Evolutionary conservation across 2,888 invertebrate species (phyloP).

Genomic region (Drosophila sordidula): DNA sequence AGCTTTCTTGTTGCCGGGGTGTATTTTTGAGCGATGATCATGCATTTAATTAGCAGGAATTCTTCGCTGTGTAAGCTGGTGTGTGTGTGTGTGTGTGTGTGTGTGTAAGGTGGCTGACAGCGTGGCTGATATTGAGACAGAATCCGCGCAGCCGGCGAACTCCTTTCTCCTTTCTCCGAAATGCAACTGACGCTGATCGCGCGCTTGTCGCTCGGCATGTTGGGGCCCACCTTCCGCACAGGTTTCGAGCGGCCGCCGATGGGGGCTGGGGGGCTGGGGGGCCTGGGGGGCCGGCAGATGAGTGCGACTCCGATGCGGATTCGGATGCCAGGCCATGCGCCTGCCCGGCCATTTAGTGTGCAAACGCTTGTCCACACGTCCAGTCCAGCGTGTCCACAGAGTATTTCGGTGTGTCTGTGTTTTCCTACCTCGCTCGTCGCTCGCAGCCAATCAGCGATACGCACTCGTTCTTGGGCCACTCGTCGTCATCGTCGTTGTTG

Average conservation of each 20-base stretch:
- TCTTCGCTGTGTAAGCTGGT: conserved; percentile 22
- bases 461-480: conserved; percentile 37
- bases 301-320: conserved; percentile 38
- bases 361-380: conserved; percentile 85
- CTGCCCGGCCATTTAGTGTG: conserved; percentile 83
- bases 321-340: conserved; percentile 42
- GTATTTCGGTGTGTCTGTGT: conserved; percentile 18
- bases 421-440: not conserved
- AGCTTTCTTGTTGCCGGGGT: conserved; percentile 41
- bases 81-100: too few relatives aligned
- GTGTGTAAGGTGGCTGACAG: conserved; percentile 5
- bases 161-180: conserved; percentile 59
- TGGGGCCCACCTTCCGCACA: conserved; percentile 46
- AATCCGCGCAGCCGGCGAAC: conserved; percentile 17
- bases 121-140: conserved; percentile 10
- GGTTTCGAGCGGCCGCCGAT: conserved; percentile 35
- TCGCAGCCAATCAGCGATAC: conserved; percentile 28
- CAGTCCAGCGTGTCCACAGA: conserved; percentile 81
- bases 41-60: conserved; percentile 78
- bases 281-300: conserved; percentile 31
- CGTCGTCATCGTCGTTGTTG: conserved; percentile 4
- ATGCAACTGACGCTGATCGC: conserved; percentile 49
- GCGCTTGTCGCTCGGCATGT: conserved; percentile 25
- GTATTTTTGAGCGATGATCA: conserved; percentile 73
- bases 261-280: not conserved